Conservation (phyloP, 2,888 invertebrate species). For the Cybosia mesomella region DNA sequence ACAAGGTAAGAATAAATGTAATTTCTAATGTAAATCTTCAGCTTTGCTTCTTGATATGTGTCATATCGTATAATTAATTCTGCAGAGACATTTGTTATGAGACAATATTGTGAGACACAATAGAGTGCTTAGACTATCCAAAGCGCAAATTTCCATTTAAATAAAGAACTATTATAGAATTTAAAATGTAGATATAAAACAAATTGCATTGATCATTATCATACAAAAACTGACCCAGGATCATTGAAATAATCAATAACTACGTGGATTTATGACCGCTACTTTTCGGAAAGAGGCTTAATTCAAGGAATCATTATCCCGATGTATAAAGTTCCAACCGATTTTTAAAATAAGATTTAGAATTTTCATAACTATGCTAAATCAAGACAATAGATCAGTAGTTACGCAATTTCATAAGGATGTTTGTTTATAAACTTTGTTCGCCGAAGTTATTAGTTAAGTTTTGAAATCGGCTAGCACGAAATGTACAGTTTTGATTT, state of each 20-base stretch:
- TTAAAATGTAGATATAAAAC: background rate
- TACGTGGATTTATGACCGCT: no score
- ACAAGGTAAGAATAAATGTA: background rate
- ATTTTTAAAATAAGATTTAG: background rate
- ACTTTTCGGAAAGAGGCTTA: no score
- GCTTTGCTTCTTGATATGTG: slow-evolving; percentile 21
- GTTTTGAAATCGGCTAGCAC: no score
- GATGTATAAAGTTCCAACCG: no score
- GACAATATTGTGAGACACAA: slow-evolving; percentile 46
- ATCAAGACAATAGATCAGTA: background rate
- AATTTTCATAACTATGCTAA: background rate
- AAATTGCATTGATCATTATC: background rate
- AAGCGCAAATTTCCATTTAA: slow-evolving; percentile 1
- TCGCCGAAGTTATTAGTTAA: background rate
- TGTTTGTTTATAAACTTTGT: background rate
- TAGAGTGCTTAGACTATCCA: slow-evolving; percentile 4
- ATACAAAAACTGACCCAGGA: background rate
- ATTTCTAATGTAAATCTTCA: background rate
- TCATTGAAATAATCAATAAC: no score
- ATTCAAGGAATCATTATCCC: no score
- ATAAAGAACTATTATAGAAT: background rate
- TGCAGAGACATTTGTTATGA: slow-evolving; percentile 35
- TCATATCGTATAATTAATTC: slow-evolving; percentile 43
- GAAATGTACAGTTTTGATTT: background rate
- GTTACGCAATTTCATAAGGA: background rate